Evolutionary conservation across 37 sponge, comb jelly and placozoan genomes (phyloP), one percentile per base, ranked within the genome.

Genomic region (Halisarca cf. caerulea): DNA sequence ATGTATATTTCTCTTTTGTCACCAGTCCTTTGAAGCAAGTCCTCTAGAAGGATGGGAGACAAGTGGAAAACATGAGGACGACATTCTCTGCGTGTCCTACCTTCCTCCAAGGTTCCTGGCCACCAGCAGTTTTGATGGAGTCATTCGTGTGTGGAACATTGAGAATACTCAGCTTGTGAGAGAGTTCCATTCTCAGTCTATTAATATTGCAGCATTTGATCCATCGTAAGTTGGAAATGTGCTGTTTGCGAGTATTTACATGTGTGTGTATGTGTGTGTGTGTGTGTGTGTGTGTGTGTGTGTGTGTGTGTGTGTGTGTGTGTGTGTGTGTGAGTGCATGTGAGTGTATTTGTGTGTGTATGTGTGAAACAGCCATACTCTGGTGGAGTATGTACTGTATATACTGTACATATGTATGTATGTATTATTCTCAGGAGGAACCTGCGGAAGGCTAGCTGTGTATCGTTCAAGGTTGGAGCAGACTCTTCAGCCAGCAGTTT

Each of bases 81-180:
- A 99, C 85, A 99, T 99, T 33, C 85, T 96, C 18, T 89, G 91
- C 28, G 69, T 89, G 21, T 74, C 88, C 45, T 94, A 86, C 87
- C 89, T 91, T 44, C 83, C 90, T 6, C 97, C 97, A 6, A 66
- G 85, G 35, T 94, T 90, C 80, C 87, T 99, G 30, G 99, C 95
- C 21, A 99, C 99, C 17, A 97, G 97, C 0, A 96, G 97, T 58
- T 99, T 95, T 83, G 97, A 99, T 86, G 99, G 99, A 2, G 90
- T 90, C 66, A 92, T 94, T 24, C 78, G 84, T 32, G 82, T 96
- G 39, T 99, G 99, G 99, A 92, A 94, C 66, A 85, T 86, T 28
- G 95, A 99, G 81, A 92, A 80, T 25, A 93, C 95, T 81, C 90
- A 89, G 47, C 72, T 87, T 20, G 27, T 96, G 45, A 25, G 82